phyloP scores from a whole-genome alignment of 1,140 invertebrate species.

The Harpegnathos saltator region DNA sequence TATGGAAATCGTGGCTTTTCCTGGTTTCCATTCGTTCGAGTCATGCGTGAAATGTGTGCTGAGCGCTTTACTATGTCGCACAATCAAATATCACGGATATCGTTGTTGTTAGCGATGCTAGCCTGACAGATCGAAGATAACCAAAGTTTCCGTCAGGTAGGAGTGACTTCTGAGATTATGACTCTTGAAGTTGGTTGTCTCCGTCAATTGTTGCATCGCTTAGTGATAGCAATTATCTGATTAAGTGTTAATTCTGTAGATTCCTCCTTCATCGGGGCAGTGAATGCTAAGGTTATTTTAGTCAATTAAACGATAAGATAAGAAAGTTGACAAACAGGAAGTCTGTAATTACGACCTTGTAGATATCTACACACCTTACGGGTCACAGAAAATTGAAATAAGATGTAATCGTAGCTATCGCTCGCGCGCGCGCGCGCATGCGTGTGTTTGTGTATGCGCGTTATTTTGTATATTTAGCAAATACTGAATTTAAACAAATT shows the following conservation, averaged over 20 bases:
- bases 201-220: not conserved
- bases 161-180: not conserved
- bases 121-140: too few relatives aligned
- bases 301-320: constrained; percentile 12
- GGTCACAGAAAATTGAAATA: not conserved
- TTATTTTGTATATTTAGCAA: too few relatives aligned
- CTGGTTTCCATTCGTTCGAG: not conserved
- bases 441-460: too few relatives aligned
- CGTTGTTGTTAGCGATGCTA: too few relatives aligned
- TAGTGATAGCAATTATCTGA: constrained; percentile 14
- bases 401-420: too few relatives aligned
- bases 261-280: not conserved
- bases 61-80: not conserved
- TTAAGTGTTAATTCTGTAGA: not conserved
- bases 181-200: not conserved
- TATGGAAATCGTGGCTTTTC: too few relatives aligned
- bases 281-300: not conserved
- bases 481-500: too few relatives aligned
- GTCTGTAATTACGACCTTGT: not conserved
- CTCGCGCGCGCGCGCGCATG: too few relatives aligned
- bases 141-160: not conserved
- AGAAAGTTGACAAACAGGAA: constrained; percentile 30
- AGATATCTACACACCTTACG: not conserved
- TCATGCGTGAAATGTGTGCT: not conserved
- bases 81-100: too few relatives aligned